Base-by-base conservation (phyloP, 2,888 invertebrate genomes). In the Cyrtodaria siliqua region DNA sequence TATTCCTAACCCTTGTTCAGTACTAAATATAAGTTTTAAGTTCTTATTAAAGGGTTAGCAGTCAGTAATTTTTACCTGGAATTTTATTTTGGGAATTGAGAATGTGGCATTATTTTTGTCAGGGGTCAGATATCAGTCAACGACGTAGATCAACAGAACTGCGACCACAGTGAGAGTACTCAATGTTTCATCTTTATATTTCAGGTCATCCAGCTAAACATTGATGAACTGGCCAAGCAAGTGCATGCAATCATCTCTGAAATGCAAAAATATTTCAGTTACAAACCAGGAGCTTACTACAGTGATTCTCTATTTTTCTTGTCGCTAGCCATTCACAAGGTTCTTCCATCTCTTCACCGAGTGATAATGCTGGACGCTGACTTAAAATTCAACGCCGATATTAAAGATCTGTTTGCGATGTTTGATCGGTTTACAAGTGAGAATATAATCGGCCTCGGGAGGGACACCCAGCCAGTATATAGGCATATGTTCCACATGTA, bases 291-390 rank as follows among this genome's bases (percentile, higher is more conserved):
- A 64, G 95, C 95, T 2, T 96, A 97, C 89, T 97, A 96, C 91
- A 96, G 96, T 84, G 96, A 96, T 92, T 95, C 96, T 0, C 93
- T 97, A 26, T 97, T 97, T 93, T 97, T 96, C 91, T 92, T 97
- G 29, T 96, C 97, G 0, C 93, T 96, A 59, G 96, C 96, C 1
- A 91, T 96, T 27, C 95, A 96, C 91, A 94, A 94, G 85, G 95
- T 96, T 57, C 95, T 96, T 49, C 95, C 96, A 14, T 91, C 94
- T 60, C 94, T 96, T 88, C 93, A 94, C 27, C 93, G 94, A 79
- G 95, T 96, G 18, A 95, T 96, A 78, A 94, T 97, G 93, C 93
- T 97, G 59, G 97, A 97, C 93, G 95, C 96, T 84, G 97, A 97
- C 93, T 95, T 96, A 57, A 95, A 95, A 92, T 95, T 97, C 91